Conservation (phyloP, 2,113 vertebrate species). For the Cryptoleucopteryx plumbea region DNA sequence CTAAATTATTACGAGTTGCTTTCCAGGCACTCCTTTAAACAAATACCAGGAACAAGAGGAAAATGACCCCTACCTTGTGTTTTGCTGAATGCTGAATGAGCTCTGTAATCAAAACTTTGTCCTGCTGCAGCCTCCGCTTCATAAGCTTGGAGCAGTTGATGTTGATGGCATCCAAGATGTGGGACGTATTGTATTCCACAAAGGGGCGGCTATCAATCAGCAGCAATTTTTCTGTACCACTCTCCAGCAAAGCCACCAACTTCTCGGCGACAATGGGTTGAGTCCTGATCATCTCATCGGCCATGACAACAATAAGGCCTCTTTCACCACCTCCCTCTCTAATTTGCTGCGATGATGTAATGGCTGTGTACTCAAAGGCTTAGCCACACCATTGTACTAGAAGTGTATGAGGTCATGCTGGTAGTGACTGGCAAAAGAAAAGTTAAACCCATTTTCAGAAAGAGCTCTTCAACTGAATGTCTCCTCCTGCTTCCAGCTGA, state of each 20-base stretch:
- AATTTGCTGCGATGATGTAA: conserved; percentile 76
- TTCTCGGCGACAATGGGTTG: conserved; percentile 79
- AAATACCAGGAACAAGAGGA: neutral
- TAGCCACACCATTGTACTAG: conserved; percentile 79
- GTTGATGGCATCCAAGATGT: conserved; percentile 93
- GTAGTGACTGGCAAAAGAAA: conserved; percentile 75
- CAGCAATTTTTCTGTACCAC: conserved; percentile 83
- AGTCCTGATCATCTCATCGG: conserved; percentile 71
- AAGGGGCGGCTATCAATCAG: conserved; percentile 95
- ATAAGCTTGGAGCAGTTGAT: conserved; percentile 98
- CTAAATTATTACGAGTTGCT: neutral
- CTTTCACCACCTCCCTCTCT: conserved; percentile 61
- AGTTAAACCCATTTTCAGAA: conserved; percentile 75
- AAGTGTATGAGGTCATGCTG: conserved; percentile 82
- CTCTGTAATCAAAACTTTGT: conserved; percentile 91
- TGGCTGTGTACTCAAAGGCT: conserved; percentile 80
- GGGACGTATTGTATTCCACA: conserved; percentile 91
- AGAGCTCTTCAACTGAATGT: conserved; percentile 68
- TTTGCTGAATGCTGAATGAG: conserved; percentile 94
- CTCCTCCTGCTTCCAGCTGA: conserved; percentile 65
- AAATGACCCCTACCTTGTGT: conserved; percentile 79
- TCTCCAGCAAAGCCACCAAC: conserved; percentile 90
- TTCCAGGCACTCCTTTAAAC: neutral
- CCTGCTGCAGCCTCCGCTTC: conserved; percentile 95
- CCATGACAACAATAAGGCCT: conserved; percentile 74